phyloP scores from a whole-genome alignment of 2,797 vertebrate species.

The Crocidura indochinensis region DNA sequence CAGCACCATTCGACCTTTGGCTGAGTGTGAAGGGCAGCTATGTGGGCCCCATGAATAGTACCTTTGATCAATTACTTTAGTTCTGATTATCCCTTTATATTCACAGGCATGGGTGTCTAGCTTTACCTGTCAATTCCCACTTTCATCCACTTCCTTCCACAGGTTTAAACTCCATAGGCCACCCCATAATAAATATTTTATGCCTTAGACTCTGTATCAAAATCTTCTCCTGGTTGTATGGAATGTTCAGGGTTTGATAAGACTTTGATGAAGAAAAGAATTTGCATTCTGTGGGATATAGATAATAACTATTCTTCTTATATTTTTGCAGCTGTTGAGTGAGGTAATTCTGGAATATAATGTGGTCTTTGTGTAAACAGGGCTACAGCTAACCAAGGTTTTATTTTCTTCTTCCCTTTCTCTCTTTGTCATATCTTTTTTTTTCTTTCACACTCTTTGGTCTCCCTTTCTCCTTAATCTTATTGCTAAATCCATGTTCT shows the following conservation, averaged over 20 bases:
- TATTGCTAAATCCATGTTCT: neutral
- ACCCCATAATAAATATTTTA: too few species aligned
- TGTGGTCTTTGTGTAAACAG: neutral
- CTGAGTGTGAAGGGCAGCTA: too few species aligned
- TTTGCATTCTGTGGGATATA: neutral
- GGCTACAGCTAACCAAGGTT: neutral
- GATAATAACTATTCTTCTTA: neutral
- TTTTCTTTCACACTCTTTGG: neutral
- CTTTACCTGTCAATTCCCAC: too few species aligned
- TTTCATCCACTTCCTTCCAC: too few species aligned
- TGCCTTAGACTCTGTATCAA: too few species aligned
- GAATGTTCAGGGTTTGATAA: neutral
- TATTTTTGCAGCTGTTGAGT: neutral
- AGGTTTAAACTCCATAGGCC: too few species aligned
- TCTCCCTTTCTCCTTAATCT: neutral
- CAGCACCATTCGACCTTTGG: too few species aligned
- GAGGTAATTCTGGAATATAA: neutral
- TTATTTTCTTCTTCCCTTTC: neutral
- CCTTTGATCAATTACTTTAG: too few species aligned
- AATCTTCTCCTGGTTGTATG: too few species aligned
- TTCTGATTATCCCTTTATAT: too few species aligned
- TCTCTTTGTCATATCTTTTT: neutral
- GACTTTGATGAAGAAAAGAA: neutral
- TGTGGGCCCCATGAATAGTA: too few species aligned
- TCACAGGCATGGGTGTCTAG: too few species aligned